Base-by-base conservation (phyloP, 1,140 invertebrate species). In the Trachymyrmex septentrionalis region DNA sequence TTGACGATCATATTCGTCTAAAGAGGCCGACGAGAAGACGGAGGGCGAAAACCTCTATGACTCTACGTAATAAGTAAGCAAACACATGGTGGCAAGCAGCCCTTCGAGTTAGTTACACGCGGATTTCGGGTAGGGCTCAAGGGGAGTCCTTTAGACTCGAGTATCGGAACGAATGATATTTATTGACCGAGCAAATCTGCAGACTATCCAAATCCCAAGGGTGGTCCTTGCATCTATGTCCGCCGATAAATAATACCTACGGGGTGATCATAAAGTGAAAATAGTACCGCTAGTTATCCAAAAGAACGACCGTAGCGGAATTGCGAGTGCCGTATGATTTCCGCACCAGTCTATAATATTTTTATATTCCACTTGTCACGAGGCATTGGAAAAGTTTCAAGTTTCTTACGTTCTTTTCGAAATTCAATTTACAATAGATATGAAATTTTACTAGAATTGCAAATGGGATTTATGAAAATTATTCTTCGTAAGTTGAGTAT, bases 131-230 rank as follows among this genome's bases (percentile, higher is more conserved):
- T 82, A 72, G 21, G 78, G 84, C 86, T 90, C 72, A 80, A 78
- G 85, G 84, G 91, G 78, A 88, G n/a, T n/a, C 82, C 90, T 92
- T 92, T 86, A 82, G 86, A 86, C 88, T 94, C 92, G 92, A 94
- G 94, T 95, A 94, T 94, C 93, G 94, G 94, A 95, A 95, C 94
- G 94, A 95, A 95, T 95, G 91, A 94, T 94, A 95, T 95, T 95
- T 95, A 95, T 95, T 88, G 94, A 92, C 90, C 94, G 92, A 92
- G 92, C 86, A 93, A 95, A 94, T 95, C 92, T 86, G 90, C 92
- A 93, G 92, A 93, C 92, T 92, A 92, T 91, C 91, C 90, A 92
- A 95, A 94, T 94, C 93, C 94, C 93, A 91, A 94, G 94, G 94
- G 94, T 94, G 93, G 93, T 93, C 93, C 92, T 91, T 87, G 87